Evolutionary conservation across 2,888 invertebrate genomes (phyloP), one percentile per base, ranked within the genome.

Genomic region (Archips crataeganus): DNA sequence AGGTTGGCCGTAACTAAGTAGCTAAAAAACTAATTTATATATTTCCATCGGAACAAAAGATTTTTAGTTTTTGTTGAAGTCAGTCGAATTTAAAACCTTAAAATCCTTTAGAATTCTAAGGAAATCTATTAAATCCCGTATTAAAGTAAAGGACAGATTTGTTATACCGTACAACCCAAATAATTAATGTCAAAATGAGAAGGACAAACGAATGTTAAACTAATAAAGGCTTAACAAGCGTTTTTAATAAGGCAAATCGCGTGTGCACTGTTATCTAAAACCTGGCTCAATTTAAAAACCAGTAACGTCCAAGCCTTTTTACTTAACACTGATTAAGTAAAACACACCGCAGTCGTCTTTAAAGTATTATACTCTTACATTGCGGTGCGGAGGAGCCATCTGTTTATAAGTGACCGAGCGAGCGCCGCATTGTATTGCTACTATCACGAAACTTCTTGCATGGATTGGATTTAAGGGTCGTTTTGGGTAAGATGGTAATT

Each of bases 401-500:
- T n/a, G n/a, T 4, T n/a, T n/a, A 49, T 13, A 49, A n/a, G 5
- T 49, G 49, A n/a, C 5, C 49, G 49, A 49, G 13, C 49, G 4
- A 49, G 49, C n/a, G 49, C 1, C n/a, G 49, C 49, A 49, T 13
- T n/a, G 49, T 49, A n/a, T 2, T 2, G 49, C 13, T 5, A n/a
- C 45, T n/a, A 13, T n/a, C 49, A 49, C 5, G 5, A n/a, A 49
- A 49, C 5, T 13, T n/a, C 13, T 5, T 3, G 15, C 51, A 2
- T 15, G 67, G 61, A 63, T 59, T 36, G 67, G 13, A 39, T 15
- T 9, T 59, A 47, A 39, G 68, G 73, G 45, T 54, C 62, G 36
- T 60, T 74, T 69, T 80, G 78, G 79, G 78, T 84, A 83, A 86
- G 82, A 83, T 82, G 77, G 87, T 90, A 92, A 92, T 92, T 91